phyloP scores from a whole-genome alignment of 2,888 invertebrate genomes.

The Macrophya alboannulata region DNA sequence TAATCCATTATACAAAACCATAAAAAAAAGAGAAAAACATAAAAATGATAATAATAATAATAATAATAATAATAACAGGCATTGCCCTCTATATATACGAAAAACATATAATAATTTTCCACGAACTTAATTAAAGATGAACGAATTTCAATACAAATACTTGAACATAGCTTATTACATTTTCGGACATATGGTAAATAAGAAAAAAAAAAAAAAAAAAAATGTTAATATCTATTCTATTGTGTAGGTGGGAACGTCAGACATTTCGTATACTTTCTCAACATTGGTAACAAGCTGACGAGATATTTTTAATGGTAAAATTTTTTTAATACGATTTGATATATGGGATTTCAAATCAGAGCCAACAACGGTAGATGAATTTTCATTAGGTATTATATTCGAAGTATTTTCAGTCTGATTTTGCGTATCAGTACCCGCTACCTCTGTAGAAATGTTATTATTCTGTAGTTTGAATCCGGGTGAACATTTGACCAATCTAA shows the following conservation, averaged over 20 bases:
- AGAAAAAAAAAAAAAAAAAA: neutral
- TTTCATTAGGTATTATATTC: neutral
- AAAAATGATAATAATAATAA: no score
- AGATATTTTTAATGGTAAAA: neutral
- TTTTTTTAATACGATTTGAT: neutral
- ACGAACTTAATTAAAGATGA: neutral
- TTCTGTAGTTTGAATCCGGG: neutral
- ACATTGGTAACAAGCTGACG: neutral
- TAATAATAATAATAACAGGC: neutral
- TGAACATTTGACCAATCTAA: neutral
- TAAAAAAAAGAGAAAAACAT: no score
- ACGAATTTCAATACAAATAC: neutral
- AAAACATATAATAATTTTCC: neutral
- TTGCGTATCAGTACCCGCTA: neutral
- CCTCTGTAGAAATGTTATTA: neutral
- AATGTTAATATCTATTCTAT: neutral
- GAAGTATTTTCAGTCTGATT: neutral
- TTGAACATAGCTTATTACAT: neutral
- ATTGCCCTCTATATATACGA: neutral
- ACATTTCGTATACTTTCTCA: neutral
- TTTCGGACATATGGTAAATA: neutral
- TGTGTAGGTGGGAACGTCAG: slow-evolving; percentile 16
- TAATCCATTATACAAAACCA: neutral
- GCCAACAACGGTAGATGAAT: neutral
- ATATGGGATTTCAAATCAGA: neutral